Conservation (phyloP, 2,113 vertebrate species). For the Lophura nycthemera region DNA sequence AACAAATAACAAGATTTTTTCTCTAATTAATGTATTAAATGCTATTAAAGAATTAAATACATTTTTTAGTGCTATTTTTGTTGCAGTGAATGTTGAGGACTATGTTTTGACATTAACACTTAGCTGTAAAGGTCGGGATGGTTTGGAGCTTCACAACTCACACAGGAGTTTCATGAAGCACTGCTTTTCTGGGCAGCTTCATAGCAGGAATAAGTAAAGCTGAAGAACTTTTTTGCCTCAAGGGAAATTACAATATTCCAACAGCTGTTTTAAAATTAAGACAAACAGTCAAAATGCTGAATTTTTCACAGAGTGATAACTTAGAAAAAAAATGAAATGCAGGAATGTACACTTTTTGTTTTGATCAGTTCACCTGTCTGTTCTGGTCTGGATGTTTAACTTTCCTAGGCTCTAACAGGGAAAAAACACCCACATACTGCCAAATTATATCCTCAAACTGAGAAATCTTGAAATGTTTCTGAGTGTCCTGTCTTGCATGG, state of each 20-base stretch:
- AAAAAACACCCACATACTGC: background rate
- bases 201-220: conserved; percentile 29
- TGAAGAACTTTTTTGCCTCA: conserved; percentile 28
- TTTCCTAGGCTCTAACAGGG: background rate
- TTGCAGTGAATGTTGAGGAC: background rate
- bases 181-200: background rate
- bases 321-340: background rate
- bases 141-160: conserved; percentile 10
- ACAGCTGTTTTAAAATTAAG: conserved; percentile 64
- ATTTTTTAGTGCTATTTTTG: background rate
- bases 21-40: background rate
- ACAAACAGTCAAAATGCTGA: conserved; percentile 33
- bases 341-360: background rate
- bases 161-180: background rate
- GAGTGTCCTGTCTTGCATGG: background rate
- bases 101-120: background rate
- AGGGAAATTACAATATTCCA: conserved; percentile 46
- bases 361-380: background rate
- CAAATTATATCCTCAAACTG: background rate
- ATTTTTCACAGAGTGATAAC: conserved; percentile 3
- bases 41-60: background rate
- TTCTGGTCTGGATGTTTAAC: background rate
- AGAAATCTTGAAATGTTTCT: background rate
- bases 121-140: background rate
- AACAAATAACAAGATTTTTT: background rate